These are phyloP conservation scores for Tupaia chinensis DNA, from an alignment of 2,113 vertebrate genomes.

Conservation along the genomic window DNA sequence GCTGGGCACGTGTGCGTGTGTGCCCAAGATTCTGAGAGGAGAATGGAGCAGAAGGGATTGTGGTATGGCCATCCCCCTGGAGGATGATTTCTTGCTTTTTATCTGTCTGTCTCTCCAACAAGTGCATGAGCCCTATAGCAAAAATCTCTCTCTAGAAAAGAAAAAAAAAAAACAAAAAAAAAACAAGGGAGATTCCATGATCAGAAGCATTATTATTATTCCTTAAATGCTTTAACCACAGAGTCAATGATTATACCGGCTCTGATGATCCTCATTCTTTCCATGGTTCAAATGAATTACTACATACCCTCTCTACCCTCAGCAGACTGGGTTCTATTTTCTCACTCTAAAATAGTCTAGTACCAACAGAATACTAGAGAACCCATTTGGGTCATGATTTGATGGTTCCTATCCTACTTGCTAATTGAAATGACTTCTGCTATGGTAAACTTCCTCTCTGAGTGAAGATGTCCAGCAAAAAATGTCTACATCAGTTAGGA, in stretches of 20 bases:
- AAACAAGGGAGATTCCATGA: background rate
- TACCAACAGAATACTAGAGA: background rate
- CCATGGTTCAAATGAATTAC: rapidly evolving
- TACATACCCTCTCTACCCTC: no score
- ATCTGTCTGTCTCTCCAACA: no score
- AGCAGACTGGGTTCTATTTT: background rate
- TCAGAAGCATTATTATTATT: background rate
- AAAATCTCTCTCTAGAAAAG: no score
- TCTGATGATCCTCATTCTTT: background rate
- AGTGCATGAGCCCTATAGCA: no score
- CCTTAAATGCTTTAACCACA: background rate
- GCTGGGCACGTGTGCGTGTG: no score
- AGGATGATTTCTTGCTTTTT: no score
- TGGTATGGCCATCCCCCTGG: no score
- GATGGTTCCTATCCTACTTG: background rate
- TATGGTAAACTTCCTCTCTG: background rate
- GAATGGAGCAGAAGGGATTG: no score
- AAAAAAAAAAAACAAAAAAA: background rate
- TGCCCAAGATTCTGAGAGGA: no score
- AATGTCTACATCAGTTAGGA: background rate
- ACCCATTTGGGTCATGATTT: background rate
- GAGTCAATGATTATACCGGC: no score
- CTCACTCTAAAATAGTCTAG: background rate
- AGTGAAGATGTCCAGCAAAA: slow-evolving; percentile 33
- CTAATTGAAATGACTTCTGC: background rate